A percentile compares a stretch with the other conserved stretches of the same genome.
phyloP scores from a whole-genome alignment of 2,888 invertebrate species.

The Sesamia inferens region DNA sequence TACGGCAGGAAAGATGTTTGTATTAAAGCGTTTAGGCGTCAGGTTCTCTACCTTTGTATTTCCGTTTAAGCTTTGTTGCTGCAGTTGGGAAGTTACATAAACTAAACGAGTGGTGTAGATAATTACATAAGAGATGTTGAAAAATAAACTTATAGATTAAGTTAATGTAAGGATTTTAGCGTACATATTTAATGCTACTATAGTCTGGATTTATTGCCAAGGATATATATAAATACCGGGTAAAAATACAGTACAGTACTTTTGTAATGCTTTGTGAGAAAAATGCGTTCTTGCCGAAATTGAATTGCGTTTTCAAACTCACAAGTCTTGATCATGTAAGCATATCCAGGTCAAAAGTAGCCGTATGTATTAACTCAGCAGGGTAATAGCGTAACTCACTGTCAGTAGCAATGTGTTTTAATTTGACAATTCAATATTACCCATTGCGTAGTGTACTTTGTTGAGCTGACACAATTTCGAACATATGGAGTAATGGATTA shows the following conservation, averaged over 20 bases:
- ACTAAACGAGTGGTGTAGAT: conserved; percentile 9
- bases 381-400: no score
- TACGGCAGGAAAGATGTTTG: not conserved
- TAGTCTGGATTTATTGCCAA: not conserved
- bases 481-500: no score
- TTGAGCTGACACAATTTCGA: no score
- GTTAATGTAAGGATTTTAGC: conserved; percentile 3
- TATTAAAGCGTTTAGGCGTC: not conserved
- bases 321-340: no score
- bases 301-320: no score
- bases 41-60: conserved; percentile 9
- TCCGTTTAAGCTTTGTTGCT: conserved; percentile 36
- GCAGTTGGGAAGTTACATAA: conserved; percentile 37
- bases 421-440: no score
- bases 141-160: conserved; percentile 30
- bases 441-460: no score
- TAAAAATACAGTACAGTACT: no score
- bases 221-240: not conserved
- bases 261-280: not conserved
- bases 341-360: no score
- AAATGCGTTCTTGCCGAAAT: not conserved
- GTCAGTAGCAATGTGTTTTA: no score
- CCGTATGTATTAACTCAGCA: no score
- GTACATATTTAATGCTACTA: not conserved
- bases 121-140: conserved; percentile 43